Base-by-base conservation (phyloP, 2,888 invertebrate genomes). In the Caenorhabditis zanzibari region DNA sequence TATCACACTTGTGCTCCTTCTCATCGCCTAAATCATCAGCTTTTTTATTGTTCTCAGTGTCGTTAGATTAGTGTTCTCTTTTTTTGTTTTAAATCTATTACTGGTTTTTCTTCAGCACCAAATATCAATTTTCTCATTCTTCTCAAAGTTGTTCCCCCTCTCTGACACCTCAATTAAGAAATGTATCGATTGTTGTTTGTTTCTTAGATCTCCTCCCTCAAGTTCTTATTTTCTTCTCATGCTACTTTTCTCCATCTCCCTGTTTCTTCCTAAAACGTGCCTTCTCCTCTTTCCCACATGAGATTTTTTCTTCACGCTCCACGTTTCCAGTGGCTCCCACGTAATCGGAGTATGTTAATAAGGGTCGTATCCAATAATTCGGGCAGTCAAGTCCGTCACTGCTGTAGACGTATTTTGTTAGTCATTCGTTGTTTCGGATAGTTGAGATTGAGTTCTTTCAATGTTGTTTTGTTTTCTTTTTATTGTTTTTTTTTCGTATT, bases 1-100 rank as follows among this genome's bases (percentile, higher is more conserved):
- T 94, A 97, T 98, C 93, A 98, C 98, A 92, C 96, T 98, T 93
- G 95, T 98, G 92, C 95, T 98, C 91, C 97, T 97, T 90, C 96
- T 96, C 90, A 96, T 98, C 41, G 87, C 85, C 22, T 88, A 84
- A 85, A 59, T 24, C 5, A 47, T 19, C 56, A 14, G 22, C 6
- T 22, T n/a, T 56, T 26, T 41, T 49, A 6, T 61, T 26, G 28
- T 68, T 64, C 28, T 66, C 44, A 74, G 58, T 76, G 49, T 61
- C 22, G 9, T 38, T 77, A 77, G 76, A 52, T 77, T 77, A 66
- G 66, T 58, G 26, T 58, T 68, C 26, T 54, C 44, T 59, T 41
- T 68, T 58, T 66, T 75, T 59, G 66, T 68, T 59, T 76, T 76
- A 16, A 35, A 56, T 68, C n/a, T 26, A 35, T 16, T 77, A 63